A percentile compares a stretch with the other conserved stretches of the same genome.
These are phyloP conservation scores for Rousettus madagascariensis DNA, from an alignment of 2,797 vertebrate genomes.

Conservation along the genomic window DNA sequence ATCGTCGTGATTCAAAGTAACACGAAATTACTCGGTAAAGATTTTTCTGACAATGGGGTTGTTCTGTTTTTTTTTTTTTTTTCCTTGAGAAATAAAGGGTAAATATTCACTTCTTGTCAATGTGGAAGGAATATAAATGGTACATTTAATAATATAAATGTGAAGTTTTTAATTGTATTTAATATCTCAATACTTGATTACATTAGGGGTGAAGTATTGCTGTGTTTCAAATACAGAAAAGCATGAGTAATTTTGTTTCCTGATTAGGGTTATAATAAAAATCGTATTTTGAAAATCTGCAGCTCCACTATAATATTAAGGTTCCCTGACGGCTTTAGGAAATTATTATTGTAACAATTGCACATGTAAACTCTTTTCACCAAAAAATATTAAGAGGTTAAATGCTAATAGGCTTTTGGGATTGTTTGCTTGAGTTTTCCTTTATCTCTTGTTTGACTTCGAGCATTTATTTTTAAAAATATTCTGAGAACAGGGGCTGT, in stretches of 20 bases:
- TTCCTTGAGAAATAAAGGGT: neutral
- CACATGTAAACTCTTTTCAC: neutral
- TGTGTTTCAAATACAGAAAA: constrained; percentile 10
- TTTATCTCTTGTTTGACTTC: constrained; percentile 15
- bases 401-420: neutral
- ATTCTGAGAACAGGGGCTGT: neutral
- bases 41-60: neutral
- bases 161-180: neutral
- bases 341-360: neutral
- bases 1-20: constrained; percentile 42
- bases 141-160: neutral
- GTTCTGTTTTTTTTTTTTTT: neutral
- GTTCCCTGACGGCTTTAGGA: neutral
- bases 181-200: neutral
- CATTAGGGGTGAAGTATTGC: neutral
- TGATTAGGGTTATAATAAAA: neutral
- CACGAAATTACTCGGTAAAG: constrained; percentile 20
- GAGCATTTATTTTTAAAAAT: neutral
- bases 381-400: neutral
- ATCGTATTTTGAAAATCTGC: neutral
- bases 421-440: neutral
- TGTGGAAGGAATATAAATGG: neutral
- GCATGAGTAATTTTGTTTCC: neutral
- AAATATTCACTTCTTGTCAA: neutral
- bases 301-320: neutral